These are phyloP conservation scores for Nipponacmea schrenckii DNA, from an alignment of 2,888 invertebrate genomes.

Conservation along the genomic window DNA sequence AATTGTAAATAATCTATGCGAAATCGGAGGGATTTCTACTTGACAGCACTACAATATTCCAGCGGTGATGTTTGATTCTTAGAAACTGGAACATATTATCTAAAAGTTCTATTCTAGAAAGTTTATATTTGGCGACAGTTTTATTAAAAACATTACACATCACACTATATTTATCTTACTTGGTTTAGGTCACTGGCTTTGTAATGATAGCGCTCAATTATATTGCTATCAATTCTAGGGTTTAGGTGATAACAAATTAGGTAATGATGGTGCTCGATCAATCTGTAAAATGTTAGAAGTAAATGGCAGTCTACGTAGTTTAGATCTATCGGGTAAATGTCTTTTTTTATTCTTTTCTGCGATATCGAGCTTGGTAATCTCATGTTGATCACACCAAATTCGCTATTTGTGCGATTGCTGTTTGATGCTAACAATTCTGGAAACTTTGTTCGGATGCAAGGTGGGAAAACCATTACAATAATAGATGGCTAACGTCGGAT, in stretches of 20 bases:
- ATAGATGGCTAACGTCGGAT: no score
- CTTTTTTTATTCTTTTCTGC: background rate
- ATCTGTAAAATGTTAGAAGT: conserved; percentile 58
- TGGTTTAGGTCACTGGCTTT: no score
- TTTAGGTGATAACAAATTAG: conserved; percentile 62
- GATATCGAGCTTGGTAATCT: background rate
- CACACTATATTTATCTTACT: no score
- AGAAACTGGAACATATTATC: background rate
- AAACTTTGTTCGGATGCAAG: no score
- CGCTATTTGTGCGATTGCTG: no score
- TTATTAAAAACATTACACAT: background rate
- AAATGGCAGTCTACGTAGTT: conserved; percentile 55
- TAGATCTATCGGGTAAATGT: conserved; percentile 59
- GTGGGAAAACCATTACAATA: no score
- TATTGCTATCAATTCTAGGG: conserved; percentile 39
- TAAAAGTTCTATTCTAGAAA: background rate
- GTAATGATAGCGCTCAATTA: background rate
- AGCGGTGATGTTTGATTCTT: background rate
- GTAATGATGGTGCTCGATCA: conserved; percentile 53
- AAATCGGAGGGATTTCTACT: background rate
- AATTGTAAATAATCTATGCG: background rate
- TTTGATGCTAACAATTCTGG: no score
- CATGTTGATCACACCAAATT: background rate
- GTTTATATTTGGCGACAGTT: background rate
- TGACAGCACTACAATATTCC: no score